A percentile compares a stretch with the other conserved stretches of the same genome.
Evolutionary conservation across 1,140 invertebrate species (phyloP).

Genomic region (Calephelis virginiensis): DNA sequence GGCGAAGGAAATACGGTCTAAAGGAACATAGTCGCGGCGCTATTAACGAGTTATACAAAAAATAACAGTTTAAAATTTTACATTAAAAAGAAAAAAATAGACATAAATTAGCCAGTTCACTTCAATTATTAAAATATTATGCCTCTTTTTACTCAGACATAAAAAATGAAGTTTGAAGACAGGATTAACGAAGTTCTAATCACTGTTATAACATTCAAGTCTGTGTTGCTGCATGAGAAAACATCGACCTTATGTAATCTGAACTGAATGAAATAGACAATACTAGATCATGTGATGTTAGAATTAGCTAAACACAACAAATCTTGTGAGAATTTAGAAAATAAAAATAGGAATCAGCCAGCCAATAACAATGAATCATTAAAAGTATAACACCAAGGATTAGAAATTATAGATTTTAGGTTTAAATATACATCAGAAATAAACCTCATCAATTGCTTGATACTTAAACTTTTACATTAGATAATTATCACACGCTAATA

Average conservation of each 20-base stretch:
- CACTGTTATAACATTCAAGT: not conserved
- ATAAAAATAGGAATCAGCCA: no score
- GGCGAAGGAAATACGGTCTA: not conserved
- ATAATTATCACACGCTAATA: no score
- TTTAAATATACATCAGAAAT: no score
- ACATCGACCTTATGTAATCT: not conserved
- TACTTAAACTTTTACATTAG: no score
- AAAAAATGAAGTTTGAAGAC: not conserved
- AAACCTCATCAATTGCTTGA: no score
- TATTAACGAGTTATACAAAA: not conserved
- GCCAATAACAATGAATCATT: no score
- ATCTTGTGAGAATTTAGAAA: no score
- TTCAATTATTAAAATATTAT: constrained; percentile 1
- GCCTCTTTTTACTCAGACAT: not conserved
- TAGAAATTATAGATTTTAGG: no score
- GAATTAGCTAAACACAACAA: not conserved
- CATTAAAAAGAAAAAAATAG: not conserved
- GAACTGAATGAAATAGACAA: constrained; percentile 1
- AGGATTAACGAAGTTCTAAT: no score
- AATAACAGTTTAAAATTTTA: not conserved
- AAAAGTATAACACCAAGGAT: no score
- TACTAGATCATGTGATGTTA: not conserved
- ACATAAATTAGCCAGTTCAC: not conserved
- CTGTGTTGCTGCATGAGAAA: not conserved
- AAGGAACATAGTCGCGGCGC: not conserved